Percentiles rank a stretch among this genome's conserved stretches.
Evolutionary conservation across 1,140 invertebrate genomes (phyloP).

Genomic region (Batillaria attramentaria): DNA sequence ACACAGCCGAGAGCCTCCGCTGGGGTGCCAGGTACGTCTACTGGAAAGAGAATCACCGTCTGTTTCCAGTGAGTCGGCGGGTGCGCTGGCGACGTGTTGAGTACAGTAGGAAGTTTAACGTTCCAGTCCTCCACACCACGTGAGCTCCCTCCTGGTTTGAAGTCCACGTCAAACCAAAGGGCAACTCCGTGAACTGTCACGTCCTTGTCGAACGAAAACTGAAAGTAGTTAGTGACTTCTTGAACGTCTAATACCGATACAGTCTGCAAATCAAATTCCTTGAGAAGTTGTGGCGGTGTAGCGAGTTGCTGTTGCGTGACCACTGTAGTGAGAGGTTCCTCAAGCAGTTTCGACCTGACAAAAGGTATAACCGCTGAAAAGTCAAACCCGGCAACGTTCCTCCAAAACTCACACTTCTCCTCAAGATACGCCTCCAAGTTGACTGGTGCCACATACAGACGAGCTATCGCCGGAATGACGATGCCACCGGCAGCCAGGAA

Average conservation of each 20-base stretch:
- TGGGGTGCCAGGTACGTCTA: slow-evolving; percentile 44
- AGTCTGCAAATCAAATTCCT: slow-evolving; percentile 60
- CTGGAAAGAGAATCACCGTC: slow-evolving; percentile 94
- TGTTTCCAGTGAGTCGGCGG: slow-evolving; percentile 99
- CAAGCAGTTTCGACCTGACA: slow-evolving; percentile 41
- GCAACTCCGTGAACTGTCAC: slow-evolving; percentile 63
- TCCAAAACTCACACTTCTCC: slow-evolving; percentile 64
- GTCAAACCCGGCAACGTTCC: slow-evolving; percentile 66
- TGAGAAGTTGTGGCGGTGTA: slow-evolving; percentile 50
- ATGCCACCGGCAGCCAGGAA: slow-evolving; percentile 63
- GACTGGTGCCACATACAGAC: slow-evolving; percentile 58
- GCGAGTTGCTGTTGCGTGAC: slow-evolving; percentile 49
- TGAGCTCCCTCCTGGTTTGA: slow-evolving; percentile 35
- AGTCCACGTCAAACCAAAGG: slow-evolving; percentile 67
- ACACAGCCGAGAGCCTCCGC: slow-evolving; percentile 44
- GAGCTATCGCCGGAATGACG: slow-evolving; percentile 61
- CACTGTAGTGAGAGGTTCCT: slow-evolving; percentile 56
- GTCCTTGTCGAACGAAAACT: slow-evolving; percentile 49
- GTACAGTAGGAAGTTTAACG: slow-evolving; percentile 35
- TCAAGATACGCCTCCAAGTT: slow-evolving; percentile 56
- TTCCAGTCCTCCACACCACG: background rate
- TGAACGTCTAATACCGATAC: slow-evolving; percentile 55
- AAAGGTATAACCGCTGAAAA: slow-evolving; percentile 58
- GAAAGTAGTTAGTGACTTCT: slow-evolving; percentile 46
- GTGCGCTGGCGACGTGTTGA: slow-evolving; percentile 54